Evolutionary conservation across 2,113 vertebrate species (phyloP), one percentile per base, ranked within the genome.

Genomic region (Notothenia coriiceps): DNA sequence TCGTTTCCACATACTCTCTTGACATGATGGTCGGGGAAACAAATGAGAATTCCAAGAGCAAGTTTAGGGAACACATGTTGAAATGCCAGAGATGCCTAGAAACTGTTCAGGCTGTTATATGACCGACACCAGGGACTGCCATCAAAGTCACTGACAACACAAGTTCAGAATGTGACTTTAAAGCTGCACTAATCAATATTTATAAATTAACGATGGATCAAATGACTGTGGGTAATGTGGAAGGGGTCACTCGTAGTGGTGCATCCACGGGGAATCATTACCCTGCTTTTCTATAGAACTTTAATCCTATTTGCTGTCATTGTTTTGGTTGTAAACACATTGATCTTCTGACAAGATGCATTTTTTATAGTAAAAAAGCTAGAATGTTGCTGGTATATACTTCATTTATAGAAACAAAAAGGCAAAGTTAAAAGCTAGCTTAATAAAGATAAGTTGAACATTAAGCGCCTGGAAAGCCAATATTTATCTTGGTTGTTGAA

Each of bases 21-120:
- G 54, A 25, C 71, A 66, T 0, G 22, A 22, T 0, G 33, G 22
- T 12, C 13, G 10, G 11, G n/a, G 43, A 67, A 79, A 87, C 75
- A 78, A 64, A 84, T 84, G 40, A 65, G 63, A 74, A 87, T 85
- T 83, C 77, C 66, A 68, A 20, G 54, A 52, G 40, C 25, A 68
- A 43, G n/a, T 69, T 74, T 33, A 17, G 49, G 66, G 52, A 62
- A 43, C 83, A 82, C 69, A 68, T 83, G 73, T 61, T 29, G 35
- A 54, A 57, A 84, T 74, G 59, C 57, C 60, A 17, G 12, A 1
- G 40, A 80, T 46, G 79, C 73, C 57, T 35, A 6, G 20, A 81
- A 67, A 69, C n/a, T 2, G 13, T 61, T 77, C 57, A 52, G 40
- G 52, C 61, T 44, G 43, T 52, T 15, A 3, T 7, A 4, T 20